Base-by-base conservation (phyloP, 2,113 vertebrate genomes). In the Salvator merianae region DNA sequence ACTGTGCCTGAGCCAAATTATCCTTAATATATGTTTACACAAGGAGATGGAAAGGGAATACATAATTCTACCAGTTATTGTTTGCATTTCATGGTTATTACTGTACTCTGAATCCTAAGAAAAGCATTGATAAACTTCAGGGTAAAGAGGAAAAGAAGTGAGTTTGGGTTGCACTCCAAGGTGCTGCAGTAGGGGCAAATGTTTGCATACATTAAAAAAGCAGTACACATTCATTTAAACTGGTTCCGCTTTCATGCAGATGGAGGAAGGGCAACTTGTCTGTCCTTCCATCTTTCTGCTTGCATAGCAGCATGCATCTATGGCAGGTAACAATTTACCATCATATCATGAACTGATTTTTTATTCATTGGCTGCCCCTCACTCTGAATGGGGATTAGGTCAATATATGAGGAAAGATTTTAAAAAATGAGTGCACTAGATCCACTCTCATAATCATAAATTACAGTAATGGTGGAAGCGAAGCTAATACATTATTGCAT, bases 1-100 rank as follows among this genome's bases (percentile, higher is more conserved):
- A 70, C 30, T 22, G 24, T 82, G 36, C 69, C 69, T 70, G 65
- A 55, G 53, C 66, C 83, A 77, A 38, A 69, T 69, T 90, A n/a
- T 66, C 81, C 76, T 68, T 81, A 75, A 81, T 70, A 43, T 34
- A 50, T 66, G 62, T 14, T 62, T 66, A 55, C 14, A 72, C 40
- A 2, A 3, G 71, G 34, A 79, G 28, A 63, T 2, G 50, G 14
- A n/a, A 55, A 38, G 24, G 38, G 40, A 84, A 47, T 36, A 28
- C 34, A 76, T 7, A 66, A 9, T 2, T 43, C 6, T 47, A 4
- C 22, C 59, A n/a, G 75, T 70, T 53, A 2, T 43, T 3, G 24
- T 77, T 79, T 82, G 22, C 68, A 69, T 70, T 9, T 24, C 65
- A 34, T 63, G 66, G 30, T 65, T 65, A 65, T 2, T 74, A 59